These are phyloP conservation scores for Piprites chloris DNA, from an alignment of 2,113 vertebrate genomes.

Conservation along the genomic window DNA sequence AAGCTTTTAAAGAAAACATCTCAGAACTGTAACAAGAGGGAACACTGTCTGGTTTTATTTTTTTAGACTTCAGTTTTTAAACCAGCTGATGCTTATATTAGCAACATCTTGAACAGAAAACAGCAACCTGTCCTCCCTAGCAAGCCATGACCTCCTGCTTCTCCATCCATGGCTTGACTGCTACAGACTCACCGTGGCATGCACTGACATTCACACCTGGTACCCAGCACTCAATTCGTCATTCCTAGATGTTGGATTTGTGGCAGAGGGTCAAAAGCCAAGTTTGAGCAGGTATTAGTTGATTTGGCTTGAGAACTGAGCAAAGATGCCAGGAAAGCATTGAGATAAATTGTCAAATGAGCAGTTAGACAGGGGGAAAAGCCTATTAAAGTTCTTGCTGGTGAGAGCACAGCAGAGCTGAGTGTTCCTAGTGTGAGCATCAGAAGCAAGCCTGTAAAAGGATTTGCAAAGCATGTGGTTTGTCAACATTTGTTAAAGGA, in stretches of 20 bases:
- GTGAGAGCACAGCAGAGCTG: neutral
- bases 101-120: neutral
- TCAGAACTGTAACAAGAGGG: neutral
- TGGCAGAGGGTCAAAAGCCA: constrained; percentile 66
- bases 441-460: neutral
- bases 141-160: neutral
- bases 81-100: neutral
- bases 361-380: neutral
- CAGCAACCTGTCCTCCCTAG: neutral
- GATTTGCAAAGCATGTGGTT: neutral
- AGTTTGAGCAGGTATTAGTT: constrained; percentile 26
- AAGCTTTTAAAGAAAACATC: neutral
- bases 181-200: constrained; percentile 33
- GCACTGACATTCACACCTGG: constrained; percentile 31
- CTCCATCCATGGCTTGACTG: constrained; percentile 9
- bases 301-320: constrained; percentile 21
- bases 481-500: neutral
- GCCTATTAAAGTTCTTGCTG: constrained; percentile 10
- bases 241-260: constrained; percentile 15
- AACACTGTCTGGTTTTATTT: neutral
- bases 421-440: neutral
- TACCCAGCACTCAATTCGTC: constrained; percentile 36
- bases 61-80: neutral
- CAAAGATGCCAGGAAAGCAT: constrained; percentile 14
- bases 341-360: constrained; percentile 22